phyloP scores from a whole-genome alignment of 2,113 vertebrate genomes.

The Phasianus colchicus region DNA sequence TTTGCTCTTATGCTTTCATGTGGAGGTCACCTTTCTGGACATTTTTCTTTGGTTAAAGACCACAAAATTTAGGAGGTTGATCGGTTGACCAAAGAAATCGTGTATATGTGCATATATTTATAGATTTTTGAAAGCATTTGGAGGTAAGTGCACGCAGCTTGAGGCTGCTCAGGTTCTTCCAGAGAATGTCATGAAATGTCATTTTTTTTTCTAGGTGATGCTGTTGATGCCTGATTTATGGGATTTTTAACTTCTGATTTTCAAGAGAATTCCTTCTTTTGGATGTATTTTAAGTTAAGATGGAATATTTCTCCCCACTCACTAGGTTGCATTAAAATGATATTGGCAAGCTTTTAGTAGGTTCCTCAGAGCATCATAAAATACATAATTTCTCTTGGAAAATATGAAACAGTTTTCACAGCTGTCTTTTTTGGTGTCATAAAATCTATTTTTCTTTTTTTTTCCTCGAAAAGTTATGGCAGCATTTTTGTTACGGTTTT shows the following conservation, averaged over 20 bases:
- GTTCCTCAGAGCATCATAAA: conserved; percentile 60
- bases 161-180: conserved; percentile 66
- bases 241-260: conserved; percentile 67
- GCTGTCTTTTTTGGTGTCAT: conserved; percentile 34
- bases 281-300: conserved; percentile 53
- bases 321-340: conserved; percentile 53
- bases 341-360: conserved; percentile 55
- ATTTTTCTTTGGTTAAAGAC: conserved; percentile 70
- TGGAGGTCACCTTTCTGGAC: conserved; percentile 75
- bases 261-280: conserved; percentile 64
- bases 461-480: conserved; percentile 17
- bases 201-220: conserved; percentile 69
- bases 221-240: conserved; percentile 55
- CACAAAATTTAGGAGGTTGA: conserved; percentile 69
- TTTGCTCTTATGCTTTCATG: conserved; percentile 66
- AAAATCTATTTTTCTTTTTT: conserved; percentile 17
- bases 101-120: conserved; percentile 26
- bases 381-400: conserved; percentile 41
- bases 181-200: conserved; percentile 70
- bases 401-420: conserved; percentile 40
- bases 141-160: conserved; percentile 70
- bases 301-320: conserved; percentile 65
- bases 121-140: conserved; percentile 58
- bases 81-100: conserved; percentile 58
- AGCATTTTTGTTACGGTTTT: conserved; percentile 56